Base-by-base conservation (phyloP, 1,140 invertebrate genomes). In the Archivesica marissinica region DNA sequence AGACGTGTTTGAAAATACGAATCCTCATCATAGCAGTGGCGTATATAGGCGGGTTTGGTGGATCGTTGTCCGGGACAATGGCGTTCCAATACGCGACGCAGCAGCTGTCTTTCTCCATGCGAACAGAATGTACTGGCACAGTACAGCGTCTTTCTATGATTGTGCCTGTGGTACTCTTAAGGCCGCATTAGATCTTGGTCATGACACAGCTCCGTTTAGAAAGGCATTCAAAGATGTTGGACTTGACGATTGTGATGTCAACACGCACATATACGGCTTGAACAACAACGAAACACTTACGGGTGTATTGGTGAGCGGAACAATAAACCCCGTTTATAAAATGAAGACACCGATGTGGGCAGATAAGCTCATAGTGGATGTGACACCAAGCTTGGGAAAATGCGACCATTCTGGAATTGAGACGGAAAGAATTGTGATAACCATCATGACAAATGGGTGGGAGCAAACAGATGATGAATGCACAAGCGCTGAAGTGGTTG, bases 61-160 rank as follows among this genome's bases (percentile, higher is more conserved):
- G 33, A 23, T 85, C 23, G 39, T 90, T 13, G 79, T 84, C 11
- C 78, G 83, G 0, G 23, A 66, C 33, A 50, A 81, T 20, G 64
- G 66, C 7, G 77, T 85, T 64, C 28, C 59, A 28, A 54, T 86
- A 1, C 70, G 78, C 20, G 80, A 87, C 20, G 85, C 86, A 3
- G 86, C 82, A 35, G 39, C 72, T 30, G 87, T 88, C 25, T 88
- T 89, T 50, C 72, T 87, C 15, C 66, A 78, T 38, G 88, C 89
- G 47, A 90, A 90, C 81, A 50, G 66, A 28, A 66, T 88, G 52
- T 90, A 88, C 80, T 90, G 89, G 89, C 81, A 86, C 38, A 83
- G 59, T 15, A 85, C 76, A 44, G 85, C 77, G 7, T 74, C 41
- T 23, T 89, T 87, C 50, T 50, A 50, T 23, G 72, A 75, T 0